phyloP scores from a whole-genome alignment of 64 coral and sea anemone species.

The Actinia equina region DNA sequence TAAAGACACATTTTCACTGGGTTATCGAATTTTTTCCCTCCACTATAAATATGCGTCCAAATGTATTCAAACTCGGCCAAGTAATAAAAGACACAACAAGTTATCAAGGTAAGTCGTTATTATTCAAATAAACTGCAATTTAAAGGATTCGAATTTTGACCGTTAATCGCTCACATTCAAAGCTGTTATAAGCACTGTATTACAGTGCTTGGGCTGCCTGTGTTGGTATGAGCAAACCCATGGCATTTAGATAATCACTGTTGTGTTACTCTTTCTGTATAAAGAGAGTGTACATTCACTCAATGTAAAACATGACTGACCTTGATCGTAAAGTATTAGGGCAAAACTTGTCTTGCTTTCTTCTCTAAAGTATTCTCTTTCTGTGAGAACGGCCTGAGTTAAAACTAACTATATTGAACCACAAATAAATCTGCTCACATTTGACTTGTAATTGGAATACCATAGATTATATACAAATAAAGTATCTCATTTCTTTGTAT shows the following conservation, averaged over 20 bases:
- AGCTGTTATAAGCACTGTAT: too few relatives aligned
- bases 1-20: too few relatives aligned
- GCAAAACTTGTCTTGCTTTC: not conserved
- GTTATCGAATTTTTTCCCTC: too few relatives aligned
- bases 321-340: not conserved
- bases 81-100: too few relatives aligned
- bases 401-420: not conserved
- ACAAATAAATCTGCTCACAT: not conserved
- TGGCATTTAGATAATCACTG: not conserved
- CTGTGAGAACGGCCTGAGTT: not conserved
- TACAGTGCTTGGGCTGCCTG: too few relatives aligned
- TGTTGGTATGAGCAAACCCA: not conserved
- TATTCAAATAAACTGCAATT: too few relatives aligned
- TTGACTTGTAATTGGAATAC: constrained; percentile 2
- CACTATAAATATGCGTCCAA: too few relatives aligned
- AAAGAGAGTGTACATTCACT: not conserved
- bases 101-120: too few relatives aligned
- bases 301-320: not conserved
- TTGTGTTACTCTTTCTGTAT: not conserved
- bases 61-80: too few relatives aligned
- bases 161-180: too few relatives aligned
- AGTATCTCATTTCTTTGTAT: constrained; percentile 3
- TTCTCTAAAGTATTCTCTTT: not conserved
- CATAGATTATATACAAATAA: constrained; percentile 8
- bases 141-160: too few relatives aligned